phyloP scores from a whole-genome alignment of 2,113 vertebrate genomes.

The Charina bottae region DNA sequence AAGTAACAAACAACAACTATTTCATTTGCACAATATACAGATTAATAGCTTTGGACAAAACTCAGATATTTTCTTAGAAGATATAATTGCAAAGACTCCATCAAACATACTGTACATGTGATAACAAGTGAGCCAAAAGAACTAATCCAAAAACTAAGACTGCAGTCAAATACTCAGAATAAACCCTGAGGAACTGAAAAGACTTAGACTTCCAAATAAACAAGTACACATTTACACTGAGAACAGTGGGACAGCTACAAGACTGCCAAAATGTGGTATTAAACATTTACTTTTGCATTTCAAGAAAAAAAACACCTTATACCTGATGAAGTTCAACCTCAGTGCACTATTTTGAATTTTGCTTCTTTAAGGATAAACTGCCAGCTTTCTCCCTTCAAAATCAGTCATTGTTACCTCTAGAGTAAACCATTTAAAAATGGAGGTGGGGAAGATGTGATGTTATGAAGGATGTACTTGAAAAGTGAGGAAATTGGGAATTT shows the following conservation, averaged over 20 bases:
- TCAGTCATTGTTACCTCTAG: background rate
- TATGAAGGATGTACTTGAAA: background rate
- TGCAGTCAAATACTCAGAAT: background rate
- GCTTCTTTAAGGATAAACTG: background rate
- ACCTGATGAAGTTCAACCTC: background rate
- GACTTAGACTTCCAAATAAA: background rate
- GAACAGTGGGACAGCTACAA: accelerated
- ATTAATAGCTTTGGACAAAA: background rate
- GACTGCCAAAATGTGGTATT: background rate
- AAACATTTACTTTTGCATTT: background rate
- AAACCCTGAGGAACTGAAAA: background rate
- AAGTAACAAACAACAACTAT: accelerated
- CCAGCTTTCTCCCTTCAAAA: background rate
- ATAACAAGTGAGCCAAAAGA: background rate
- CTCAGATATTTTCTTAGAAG: background rate
- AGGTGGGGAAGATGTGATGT: background rate
- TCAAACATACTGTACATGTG: accelerated
- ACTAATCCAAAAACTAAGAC: background rate
- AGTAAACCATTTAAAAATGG: background rate
- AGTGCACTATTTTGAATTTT: background rate
- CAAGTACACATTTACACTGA: background rate
- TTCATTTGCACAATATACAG: background rate
- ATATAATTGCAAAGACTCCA: background rate
- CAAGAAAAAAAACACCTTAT: background rate
- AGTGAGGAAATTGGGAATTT: accelerated